Evolutionary conservation across 2,113 vertebrate genomes (phyloP).

Genomic region (Pteruthius melanotis): DNA sequence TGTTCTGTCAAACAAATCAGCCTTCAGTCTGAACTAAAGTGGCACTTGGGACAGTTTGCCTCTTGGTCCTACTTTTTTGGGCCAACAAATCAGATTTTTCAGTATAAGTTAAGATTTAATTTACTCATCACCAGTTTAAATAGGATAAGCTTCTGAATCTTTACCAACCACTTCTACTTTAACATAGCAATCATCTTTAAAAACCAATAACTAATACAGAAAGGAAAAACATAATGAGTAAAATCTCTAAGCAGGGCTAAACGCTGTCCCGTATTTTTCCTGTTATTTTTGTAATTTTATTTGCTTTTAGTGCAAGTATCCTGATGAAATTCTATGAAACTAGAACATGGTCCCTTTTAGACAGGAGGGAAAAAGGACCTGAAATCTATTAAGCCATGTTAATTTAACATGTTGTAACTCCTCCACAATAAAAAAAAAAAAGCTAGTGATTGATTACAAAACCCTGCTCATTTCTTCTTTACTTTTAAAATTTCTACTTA

Average conservation of each 20-base stretch:
- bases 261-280: not conserved
- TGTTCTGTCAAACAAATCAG: constrained; percentile 64
- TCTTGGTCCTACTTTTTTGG: constrained; percentile 18
- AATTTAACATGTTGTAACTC: constrained; percentile 21
- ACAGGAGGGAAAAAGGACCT: not conserved
- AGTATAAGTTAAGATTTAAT: constrained; percentile 9
- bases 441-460: constrained; percentile 31
- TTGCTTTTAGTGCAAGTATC: not conserved
- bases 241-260: not conserved
- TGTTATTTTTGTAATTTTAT: not conserved
- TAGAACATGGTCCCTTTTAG: not conserved
- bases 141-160: not conserved
- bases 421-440: not conserved
- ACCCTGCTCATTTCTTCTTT: not conserved
- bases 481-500: not conserved
- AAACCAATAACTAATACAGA: not conserved
- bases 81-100: constrained; percentile 44
- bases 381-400: not conserved
- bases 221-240: not conserved
- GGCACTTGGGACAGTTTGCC: constrained; percentile 59
- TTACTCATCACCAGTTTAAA: constrained; percentile 10
- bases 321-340: not conserved
- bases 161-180: not conserved
- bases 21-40: constrained; percentile 63
- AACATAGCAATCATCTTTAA: not conserved